A percentile compares a stretch with the other conserved stretches of the same genome.
phyloP scores from a whole-genome alignment of 2,113 vertebrate species.

The Meleagris gallopavo region DNA sequence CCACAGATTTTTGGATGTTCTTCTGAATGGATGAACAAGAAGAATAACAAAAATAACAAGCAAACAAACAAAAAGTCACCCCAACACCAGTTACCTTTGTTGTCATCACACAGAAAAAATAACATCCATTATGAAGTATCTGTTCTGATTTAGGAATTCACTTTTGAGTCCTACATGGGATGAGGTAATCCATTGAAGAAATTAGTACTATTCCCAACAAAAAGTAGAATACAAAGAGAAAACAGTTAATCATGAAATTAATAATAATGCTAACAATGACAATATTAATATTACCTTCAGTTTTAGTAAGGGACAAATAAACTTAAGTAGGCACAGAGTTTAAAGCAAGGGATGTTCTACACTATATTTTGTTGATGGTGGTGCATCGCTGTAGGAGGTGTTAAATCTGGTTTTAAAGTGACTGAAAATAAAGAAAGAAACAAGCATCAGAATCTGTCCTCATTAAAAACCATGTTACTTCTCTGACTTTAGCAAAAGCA shows the following conservation, averaged over 20 bases:
- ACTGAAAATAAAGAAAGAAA: slow-evolving; percentile 49
- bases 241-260: background rate
- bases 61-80: background rate
- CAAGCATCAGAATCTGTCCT: slow-evolving; percentile 29
- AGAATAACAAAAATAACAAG: background rate
- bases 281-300: background rate
- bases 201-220: background rate
- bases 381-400: slow-evolving; percentile 19
- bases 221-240: background rate
- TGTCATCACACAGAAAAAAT: background rate
- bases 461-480: slow-evolving; percentile 27
- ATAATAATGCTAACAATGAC: background rate
- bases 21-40: background rate
- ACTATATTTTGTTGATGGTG: background rate
- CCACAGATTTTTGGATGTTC: background rate
- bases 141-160: background rate
- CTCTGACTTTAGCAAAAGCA: slow-evolving; percentile 22
- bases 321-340: background rate
- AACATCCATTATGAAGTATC: rapidly evolving
- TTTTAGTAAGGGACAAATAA: slow-evolving; percentile 1
- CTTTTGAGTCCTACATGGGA: background rate
- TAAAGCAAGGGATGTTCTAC: background rate
- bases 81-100: too few relatives aligned
- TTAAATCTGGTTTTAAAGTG: slow-evolving; percentile 30
- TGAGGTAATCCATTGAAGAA: background rate